Conservation (phyloP, 1,140 invertebrate species). For the Phenacoccus solenopsis region DNA sequence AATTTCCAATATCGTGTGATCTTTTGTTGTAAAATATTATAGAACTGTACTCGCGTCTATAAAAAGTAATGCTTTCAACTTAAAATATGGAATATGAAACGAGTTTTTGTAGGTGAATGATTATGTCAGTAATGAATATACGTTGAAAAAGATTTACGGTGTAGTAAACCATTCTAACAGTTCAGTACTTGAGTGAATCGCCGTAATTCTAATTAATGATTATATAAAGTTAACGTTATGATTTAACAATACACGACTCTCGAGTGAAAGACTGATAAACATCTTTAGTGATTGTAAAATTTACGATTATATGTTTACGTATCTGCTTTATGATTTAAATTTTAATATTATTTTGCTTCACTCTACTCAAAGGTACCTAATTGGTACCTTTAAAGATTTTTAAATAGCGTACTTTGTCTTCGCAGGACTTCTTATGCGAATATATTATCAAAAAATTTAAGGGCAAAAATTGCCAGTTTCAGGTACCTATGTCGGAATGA, state of each 20-base stretch:
- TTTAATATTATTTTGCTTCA: too few relatives aligned
- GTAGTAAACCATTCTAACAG: not conserved
- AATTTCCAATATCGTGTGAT: conserved; percentile 2
- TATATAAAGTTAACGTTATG: conserved; percentile 3
- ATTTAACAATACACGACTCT: not conserved
- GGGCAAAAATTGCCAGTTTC: too few relatives aligned
- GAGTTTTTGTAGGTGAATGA: not conserved
- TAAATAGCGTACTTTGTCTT: too few relatives aligned
- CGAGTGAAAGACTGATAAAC: not conserved
- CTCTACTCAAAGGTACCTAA: too few relatives aligned
- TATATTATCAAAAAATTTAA: too few relatives aligned
- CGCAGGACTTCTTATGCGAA: too few relatives aligned
- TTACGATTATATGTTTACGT: not conserved
- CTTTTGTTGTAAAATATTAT: not conserved
- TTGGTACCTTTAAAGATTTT: too few relatives aligned
- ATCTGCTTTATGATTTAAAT: not conserved
- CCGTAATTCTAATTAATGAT: not conserved
- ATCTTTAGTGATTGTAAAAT: not conserved
- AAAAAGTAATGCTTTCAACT: not conserved
- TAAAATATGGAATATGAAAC: not conserved
- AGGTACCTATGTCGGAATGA: too few relatives aligned
- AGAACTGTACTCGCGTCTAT: not conserved
- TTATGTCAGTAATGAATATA: not conserved
- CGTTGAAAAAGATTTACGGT: not conserved
- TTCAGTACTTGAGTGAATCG: not conserved